Percentiles rank a stretch among this genome's conserved stretches.
These are phyloP conservation scores for Drosophila ohnishii DNA, from an alignment of 1,140 invertebrate genomes.

Conservation along the genomic window DNA sequence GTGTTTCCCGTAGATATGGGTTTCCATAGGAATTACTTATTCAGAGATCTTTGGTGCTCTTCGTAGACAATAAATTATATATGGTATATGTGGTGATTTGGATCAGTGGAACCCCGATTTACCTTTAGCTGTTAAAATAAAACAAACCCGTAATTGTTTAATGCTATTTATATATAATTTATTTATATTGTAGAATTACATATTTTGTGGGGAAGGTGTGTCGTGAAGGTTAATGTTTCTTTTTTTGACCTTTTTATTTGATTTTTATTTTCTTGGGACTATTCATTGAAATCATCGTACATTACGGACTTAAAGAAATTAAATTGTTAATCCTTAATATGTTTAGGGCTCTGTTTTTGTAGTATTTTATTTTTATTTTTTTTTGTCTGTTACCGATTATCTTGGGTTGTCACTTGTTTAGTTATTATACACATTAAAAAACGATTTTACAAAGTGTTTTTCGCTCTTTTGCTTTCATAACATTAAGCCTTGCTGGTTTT, in stretches of 20 bases:
- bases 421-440: slow-evolving; percentile 72
- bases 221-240: slow-evolving; percentile 42
- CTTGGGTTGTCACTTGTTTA: slow-evolving; percentile 42
- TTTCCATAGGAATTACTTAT: too few species aligned
- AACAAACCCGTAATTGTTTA: slow-evolving; percentile 41
- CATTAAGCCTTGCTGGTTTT: slow-evolving; percentile 53
- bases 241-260: slow-evolving; percentile 18
- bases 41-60: not conserved
- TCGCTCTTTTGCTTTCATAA: slow-evolving; percentile 42
- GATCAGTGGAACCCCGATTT: too few species aligned
- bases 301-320: slow-evolving; percentile 68
- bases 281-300: slow-evolving; percentile 65
- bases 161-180: slow-evolving; percentile 82
- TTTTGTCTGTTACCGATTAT: slow-evolving; percentile 22
- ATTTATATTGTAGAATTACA: slow-evolving; percentile 82
- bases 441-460: slow-evolving; percentile 73
- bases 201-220: slow-evolving; percentile 58
- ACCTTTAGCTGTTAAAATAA: not conserved
- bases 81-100: too few species aligned
- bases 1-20: slow-evolving; percentile 1
- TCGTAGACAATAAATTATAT: not conserved
- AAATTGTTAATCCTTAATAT: slow-evolving; percentile 58
- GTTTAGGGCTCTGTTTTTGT: slow-evolving; percentile 41
- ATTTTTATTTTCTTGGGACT: slow-evolving; percentile 31
- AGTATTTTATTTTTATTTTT: not conserved